These are phyloP conservation scores for Antechinus flavipes DNA, from an alignment of 2,113 vertebrate species.

Conservation along the genomic window DNA sequence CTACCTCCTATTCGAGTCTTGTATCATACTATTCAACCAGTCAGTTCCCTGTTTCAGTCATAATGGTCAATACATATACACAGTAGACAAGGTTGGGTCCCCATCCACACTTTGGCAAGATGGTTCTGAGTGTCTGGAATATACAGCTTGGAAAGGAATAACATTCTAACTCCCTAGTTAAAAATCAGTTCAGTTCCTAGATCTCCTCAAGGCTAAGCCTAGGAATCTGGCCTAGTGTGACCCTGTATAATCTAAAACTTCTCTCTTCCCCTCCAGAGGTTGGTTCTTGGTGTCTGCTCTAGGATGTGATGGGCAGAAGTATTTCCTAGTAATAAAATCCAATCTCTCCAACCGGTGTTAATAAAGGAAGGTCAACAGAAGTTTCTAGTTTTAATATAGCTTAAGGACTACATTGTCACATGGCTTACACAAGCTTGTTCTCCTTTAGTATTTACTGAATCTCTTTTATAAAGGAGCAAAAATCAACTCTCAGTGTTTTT, in stretches of 20 bases:
- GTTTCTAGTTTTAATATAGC: neutral
- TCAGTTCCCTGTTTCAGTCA: neutral
- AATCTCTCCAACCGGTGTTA: neutral
- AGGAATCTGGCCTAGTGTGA: neutral
- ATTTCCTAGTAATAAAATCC: neutral
- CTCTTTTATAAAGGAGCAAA: neutral
- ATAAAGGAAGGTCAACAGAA: neutral
- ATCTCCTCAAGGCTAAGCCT: neutral
- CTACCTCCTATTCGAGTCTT: neutral
- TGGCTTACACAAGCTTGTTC: neutral
- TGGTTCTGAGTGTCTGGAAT: neutral
- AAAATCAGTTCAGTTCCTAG: neutral
- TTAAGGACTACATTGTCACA: neutral
- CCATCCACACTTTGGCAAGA: neutral
- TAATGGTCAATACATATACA: neutral
- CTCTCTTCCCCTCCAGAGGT: neutral
- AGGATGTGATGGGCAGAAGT: neutral
- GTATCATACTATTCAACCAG: neutral
- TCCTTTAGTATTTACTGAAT: neutral
- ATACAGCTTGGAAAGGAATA: neutral
- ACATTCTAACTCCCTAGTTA: neutral
- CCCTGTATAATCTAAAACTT: neutral
- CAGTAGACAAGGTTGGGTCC: neutral
- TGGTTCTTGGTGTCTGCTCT: neutral
- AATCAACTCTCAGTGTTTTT: neutral